Evolutionary conservation across 1,140 invertebrate genomes (phyloP).

Genomic region (Aradophagus sp.): DNA sequence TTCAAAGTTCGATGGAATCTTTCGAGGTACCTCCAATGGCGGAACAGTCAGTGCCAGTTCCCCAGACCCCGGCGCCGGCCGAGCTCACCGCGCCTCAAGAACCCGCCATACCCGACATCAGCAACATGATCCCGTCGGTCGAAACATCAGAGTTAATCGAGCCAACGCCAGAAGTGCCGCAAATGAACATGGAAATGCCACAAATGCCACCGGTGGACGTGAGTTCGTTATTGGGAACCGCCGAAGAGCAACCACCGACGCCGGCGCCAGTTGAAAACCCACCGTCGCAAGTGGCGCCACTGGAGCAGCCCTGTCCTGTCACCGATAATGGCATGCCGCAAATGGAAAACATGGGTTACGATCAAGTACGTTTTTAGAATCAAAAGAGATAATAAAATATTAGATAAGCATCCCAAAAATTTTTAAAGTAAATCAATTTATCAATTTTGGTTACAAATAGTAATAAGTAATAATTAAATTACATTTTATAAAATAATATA

Average conservation of each 20-base stretch:
- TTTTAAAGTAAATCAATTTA: too few species aligned
- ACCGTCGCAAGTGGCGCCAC: constrained; percentile 3
- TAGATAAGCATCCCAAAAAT: neutral
- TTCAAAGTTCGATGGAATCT: constrained; percentile 54
- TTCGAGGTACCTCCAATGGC: constrained; percentile 61
- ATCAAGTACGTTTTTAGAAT: constrained; percentile 73
- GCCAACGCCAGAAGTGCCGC: constrained; percentile 52
- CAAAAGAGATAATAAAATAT: neutral
- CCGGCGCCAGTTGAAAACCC: constrained; percentile 24
- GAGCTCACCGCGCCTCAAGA: constrained; percentile 65
- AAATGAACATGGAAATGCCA: constrained; percentile 70
- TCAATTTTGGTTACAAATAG: too few species aligned
- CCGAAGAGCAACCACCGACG: constrained; percentile 60
- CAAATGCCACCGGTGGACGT: constrained; percentile 76
- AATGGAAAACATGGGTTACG: constrained; percentile 83
- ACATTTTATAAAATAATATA: neutral
- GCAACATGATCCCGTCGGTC: constrained; percentile 61
- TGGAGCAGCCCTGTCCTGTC: constrained; percentile 15
- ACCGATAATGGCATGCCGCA: constrained; percentile 68
- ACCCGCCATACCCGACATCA: constrained; percentile 65
- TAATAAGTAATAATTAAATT: neutral
- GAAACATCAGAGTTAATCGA: constrained; percentile 59
- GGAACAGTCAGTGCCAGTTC: constrained; percentile 40
- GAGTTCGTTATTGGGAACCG: constrained; percentile 55
- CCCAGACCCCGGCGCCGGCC: constrained; percentile 41